Conservation (phyloP, 2,888 invertebrate genomes). For the Parascotia fuliginaria region DNA sequence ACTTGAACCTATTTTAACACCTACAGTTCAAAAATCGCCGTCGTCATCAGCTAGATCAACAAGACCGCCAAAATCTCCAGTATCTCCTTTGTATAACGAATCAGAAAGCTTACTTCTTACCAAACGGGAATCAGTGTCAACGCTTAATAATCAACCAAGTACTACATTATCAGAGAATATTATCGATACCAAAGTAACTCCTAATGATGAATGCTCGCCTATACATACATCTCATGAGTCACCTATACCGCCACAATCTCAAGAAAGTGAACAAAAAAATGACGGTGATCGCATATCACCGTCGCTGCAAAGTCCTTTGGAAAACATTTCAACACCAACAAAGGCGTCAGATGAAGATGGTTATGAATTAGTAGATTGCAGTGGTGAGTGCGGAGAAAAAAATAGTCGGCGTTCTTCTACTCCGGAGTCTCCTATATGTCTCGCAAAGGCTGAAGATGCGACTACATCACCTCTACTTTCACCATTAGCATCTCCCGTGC, state of each 20-base stretch:
- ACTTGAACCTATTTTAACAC: conserved; percentile 50
- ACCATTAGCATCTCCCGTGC: conserved; percentile 73
- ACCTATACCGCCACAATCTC: conserved; percentile 50
- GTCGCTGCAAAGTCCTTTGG: conserved; percentile 53
- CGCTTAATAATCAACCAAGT: conserved; percentile 47
- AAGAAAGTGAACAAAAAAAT: conserved; percentile 53
- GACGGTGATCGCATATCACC: conserved; percentile 48
- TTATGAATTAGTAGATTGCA: conserved; percentile 69
- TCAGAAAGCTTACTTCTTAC: conserved; percentile 41
- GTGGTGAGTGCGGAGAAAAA: conserved; percentile 72
- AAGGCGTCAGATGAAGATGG: conserved; percentile 61
- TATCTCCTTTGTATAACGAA: conserved; percentile 53
- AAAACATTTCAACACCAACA: conserved; percentile 56
- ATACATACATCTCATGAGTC: conserved; percentile 50
- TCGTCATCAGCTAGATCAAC: conserved; percentile 64
- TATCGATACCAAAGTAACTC: conserved; percentile 43
- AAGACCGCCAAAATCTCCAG: conserved; percentile 61
- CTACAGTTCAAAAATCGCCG: conserved; percentile 66
- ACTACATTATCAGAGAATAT: conserved; percentile 42
- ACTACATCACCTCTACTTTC: conserved; percentile 68
- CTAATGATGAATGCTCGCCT: conserved; percentile 35
- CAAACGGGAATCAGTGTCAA: conserved; percentile 53
- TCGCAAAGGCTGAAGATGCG: conserved; percentile 56
- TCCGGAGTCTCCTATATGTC: conserved; percentile 66
- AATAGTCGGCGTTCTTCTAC: conserved; percentile 73